Evolutionary conservation across 2,797 vertebrate genomes (phyloP).

Genomic region (Champsocephalus gunnari): DNA sequence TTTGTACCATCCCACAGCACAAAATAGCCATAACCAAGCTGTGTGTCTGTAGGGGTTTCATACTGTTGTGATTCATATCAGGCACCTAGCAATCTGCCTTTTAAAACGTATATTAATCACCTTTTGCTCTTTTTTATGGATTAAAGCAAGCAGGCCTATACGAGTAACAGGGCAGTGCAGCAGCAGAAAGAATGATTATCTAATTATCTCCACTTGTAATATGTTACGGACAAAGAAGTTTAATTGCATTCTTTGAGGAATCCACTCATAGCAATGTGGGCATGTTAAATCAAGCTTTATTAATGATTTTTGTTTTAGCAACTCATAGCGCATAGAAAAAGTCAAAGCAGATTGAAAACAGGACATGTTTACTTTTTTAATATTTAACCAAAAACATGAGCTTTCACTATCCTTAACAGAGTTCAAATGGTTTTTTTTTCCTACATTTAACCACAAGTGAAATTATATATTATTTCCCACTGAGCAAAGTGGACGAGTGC

Average conservation of each 20-base stretch:
- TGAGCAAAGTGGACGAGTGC: not conserved
- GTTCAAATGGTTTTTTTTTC: not conserved
- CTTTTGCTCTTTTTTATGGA: constrained; percentile 35
- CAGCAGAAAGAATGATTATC: constrained; percentile 13
- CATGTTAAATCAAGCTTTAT: no score
- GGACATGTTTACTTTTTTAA: not conserved
- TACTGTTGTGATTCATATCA: constrained; percentile 36
- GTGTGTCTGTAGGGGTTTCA: constrained; percentile 30
- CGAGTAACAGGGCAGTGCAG: not conserved
- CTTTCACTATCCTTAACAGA: not conserved
- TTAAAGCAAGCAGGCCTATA: constrained; percentile 19
- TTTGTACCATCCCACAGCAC: constrained; percentile 17
- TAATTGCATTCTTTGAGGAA: no score
- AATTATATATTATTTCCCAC: constrained; percentile 6
- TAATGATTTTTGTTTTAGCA: not conserved
- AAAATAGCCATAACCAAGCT: constrained; percentile 43
- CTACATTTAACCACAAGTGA: not conserved
- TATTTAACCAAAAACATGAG: not conserved
- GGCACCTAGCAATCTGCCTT: constrained; percentile 35
- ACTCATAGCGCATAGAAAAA: not conserved
- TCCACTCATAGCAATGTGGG: no score
- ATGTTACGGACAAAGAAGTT: not conserved
- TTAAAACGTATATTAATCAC: constrained; percentile 39
- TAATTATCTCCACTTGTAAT: not conserved
- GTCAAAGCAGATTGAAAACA: not conserved